Base-by-base conservation (phyloP, 2,888 invertebrate genomes). In the Leptopilina syphax region DNA sequence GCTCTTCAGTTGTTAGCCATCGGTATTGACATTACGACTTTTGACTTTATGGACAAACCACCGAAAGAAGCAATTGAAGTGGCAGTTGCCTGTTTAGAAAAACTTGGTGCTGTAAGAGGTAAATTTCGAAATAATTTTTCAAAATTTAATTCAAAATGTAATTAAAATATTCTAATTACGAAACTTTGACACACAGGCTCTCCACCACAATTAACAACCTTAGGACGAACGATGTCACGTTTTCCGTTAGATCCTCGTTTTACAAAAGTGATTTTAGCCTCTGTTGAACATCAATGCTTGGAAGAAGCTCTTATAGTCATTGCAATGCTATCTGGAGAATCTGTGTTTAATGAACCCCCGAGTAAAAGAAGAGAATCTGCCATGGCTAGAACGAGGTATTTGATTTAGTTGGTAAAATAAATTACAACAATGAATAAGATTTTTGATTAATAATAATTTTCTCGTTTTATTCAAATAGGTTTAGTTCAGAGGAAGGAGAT, bases 201-300 rank as follows among this genome's bases (percentile, higher is more conserved):
- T 60, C 94, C 94, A 80, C 94, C 94, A 0, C 94, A 95, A 90
- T 93, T 99, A 84, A 98, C 98, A 0, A 92, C 94, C 0, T 86
- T 96, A 0, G 99, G 99, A 0, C 95, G 94, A 85, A 95, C 96
- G 89, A 98, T 99, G 97, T 95, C 97, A 0, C 94, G 95, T 13
- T 98, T 98, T 91, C 99, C 99, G 0, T 93, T 99, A 60, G 98
- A 99, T 91, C 99, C 99, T 0, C 95, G 96, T 84, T 96, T 96
- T 90, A 95, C 97, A 10, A 97, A 96, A 93, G 94, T 97, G 8
- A 92, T 98, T 78, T 91, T 98, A 0, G 94, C 95, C 12, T 96
- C 98, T 0, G 94, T 95, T 13, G 95, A 96, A 81, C 96, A 95
- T 86, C 95, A 95, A 27, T 97, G 97, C 89, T 92, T 96, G 87